Percentiles rank a stretch among this genome's conserved stretches.
Conservation (phyloP, 2,797 vertebrate genomes). For the Sitta carolinensis region DNA sequence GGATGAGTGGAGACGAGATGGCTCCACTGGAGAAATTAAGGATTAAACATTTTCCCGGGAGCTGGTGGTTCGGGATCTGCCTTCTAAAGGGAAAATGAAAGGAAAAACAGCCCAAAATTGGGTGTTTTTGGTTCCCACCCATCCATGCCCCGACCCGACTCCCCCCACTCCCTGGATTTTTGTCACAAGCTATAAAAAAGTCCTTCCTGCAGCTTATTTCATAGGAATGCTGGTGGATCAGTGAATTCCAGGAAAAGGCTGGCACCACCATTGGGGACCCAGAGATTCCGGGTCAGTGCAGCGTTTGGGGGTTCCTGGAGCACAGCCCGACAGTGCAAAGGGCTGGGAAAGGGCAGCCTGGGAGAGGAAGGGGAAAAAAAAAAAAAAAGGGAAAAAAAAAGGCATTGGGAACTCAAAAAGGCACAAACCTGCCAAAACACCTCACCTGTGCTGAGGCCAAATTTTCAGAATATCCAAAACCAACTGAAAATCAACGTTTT, state of each 20-base stretch:
- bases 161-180: neutral
- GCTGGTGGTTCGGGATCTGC: neutral
- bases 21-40: neutral
- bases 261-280: neutral
- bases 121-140: neutral
- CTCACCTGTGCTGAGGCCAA: neutral
- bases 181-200: conserved; percentile 41
- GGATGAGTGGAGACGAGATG: neutral
- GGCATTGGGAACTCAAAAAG: conserved; percentile 51
- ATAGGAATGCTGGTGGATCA: conserved; percentile 74
- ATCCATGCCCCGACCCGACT: accelerated
- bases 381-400: neutral
- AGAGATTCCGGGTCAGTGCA: conserved; percentile 42
- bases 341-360: neutral
- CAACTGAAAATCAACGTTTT: neutral
- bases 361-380: neutral
- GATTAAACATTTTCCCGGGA: neutral
- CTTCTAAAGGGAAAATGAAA: neutral
- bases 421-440: neutral
- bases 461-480: neutral
- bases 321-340: conserved; percentile 71
- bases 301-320: conserved; percentile 48
- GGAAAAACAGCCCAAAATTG: neutral
- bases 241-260: conserved; percentile 69
- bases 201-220: conserved; percentile 60